Conservation (phyloP, 1,140 invertebrate species). For the Cotesia glomerata region DNA sequence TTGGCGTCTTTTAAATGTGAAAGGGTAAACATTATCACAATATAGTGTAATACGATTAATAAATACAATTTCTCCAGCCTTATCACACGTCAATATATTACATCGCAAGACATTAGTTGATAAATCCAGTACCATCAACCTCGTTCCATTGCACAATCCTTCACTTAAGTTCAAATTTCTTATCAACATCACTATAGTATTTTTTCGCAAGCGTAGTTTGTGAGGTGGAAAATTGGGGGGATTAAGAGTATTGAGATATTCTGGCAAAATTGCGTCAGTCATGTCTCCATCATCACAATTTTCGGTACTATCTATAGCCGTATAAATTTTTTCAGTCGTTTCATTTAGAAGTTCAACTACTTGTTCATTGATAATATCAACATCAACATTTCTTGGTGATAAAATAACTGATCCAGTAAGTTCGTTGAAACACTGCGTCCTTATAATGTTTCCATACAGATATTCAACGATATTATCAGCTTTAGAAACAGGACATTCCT, state of each 20-base stretch:
- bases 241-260: constrained; percentile 27
- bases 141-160: constrained; percentile 32
- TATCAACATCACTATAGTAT: constrained; percentile 19
- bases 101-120: constrained; percentile 30
- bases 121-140: constrained; percentile 30
- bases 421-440: too few species aligned
- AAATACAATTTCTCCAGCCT: constrained; percentile 26
- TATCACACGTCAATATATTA: constrained; percentile 22
- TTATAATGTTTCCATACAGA: too few species aligned
- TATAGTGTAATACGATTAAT: constrained; percentile 30
- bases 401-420: too few species aligned
- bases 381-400: too few species aligned
- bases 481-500: not conserved
- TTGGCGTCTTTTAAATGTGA: constrained; percentile 33
- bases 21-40: not conserved
- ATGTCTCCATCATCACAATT: constrained; percentile 16
- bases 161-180: constrained; percentile 23
- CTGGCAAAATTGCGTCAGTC: constrained; percentile 13
- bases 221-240: constrained; percentile 13
- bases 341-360: constrained; percentile 5
- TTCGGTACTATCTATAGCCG: constrained; percentile 18
- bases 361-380: too few species aligned
- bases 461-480: not conserved
- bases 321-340: constrained; percentile 16
- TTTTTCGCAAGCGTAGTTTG: too few species aligned